Evolutionary conservation across 2,888 invertebrate genomes (phyloP).

Genomic region (Bibio marci): DNA sequence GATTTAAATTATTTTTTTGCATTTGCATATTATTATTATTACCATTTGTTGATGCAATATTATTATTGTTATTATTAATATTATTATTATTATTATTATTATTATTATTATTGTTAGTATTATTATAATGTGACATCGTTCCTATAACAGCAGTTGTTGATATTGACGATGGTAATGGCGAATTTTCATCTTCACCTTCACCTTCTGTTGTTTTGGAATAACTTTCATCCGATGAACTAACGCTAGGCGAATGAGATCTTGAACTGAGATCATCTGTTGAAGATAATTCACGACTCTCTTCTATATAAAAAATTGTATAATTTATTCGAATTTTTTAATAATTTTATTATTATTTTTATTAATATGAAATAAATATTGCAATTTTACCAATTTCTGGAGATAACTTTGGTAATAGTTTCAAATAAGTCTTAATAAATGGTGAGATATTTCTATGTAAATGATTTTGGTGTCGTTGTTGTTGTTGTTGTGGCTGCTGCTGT

Average conservation of each 20-base stretch:
- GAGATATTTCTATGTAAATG: slow-evolving; percentile 15
- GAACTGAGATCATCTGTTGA: slow-evolving; percentile 73
- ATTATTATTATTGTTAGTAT: no score
- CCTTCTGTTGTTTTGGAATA: slow-evolving; percentile 67
- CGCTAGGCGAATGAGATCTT: slow-evolving; percentile 61
- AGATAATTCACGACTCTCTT: slow-evolving; percentile 34
- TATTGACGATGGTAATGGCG: background rate
- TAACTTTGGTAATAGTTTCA: slow-evolving; percentile 40
- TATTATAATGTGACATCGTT: no score
- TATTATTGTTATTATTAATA: no score
- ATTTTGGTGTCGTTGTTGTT: slow-evolving; percentile 12
- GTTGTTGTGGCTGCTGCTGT: slow-evolving; percentile 14
- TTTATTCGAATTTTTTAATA: background rate
- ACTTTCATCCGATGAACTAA: slow-evolving; percentile 72
- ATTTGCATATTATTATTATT: slow-evolving; percentile 3
- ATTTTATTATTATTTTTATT: no score
- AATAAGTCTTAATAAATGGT: slow-evolving; percentile 27
- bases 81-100: background rate
- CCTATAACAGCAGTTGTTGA: background rate
- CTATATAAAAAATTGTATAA: slow-evolving; percentile 14
- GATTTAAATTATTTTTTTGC: slow-evolving; percentile 23
- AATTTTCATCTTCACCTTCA: slow-evolving; percentile 30
- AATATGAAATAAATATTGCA: background rate
- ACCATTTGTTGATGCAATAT: no score
- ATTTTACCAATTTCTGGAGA: slow-evolving; percentile 24